Percentiles rank a stretch among this genome's conserved stretches.
phyloP scores from a whole-genome alignment of 1,140 invertebrate genomes.

The Colletes gigas region DNA sequence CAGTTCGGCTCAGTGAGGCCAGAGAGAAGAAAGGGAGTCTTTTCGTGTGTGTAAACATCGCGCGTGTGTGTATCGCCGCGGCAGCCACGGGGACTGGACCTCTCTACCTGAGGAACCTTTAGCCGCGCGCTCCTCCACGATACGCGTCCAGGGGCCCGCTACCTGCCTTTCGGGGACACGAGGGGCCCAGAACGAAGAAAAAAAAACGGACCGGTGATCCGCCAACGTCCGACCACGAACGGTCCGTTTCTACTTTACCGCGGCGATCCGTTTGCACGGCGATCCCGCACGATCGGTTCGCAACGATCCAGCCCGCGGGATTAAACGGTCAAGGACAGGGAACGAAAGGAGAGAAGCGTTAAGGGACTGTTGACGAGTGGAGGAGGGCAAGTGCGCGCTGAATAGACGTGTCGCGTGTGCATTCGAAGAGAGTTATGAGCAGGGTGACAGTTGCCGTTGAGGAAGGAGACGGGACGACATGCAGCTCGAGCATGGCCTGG shows the following conservation, averaged over 20 bases:
- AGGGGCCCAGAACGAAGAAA: not conserved
- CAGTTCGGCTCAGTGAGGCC: slow-evolving; percentile 80
- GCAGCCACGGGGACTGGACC: slow-evolving; percentile 1
- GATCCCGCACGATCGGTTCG: not conserved
- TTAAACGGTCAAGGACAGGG: not conserved
- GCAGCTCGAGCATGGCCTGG: slow-evolving; percentile 37
- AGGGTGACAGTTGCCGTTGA: slow-evolving; percentile 42
- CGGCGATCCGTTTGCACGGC: not conserved
- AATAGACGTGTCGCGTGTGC: slow-evolving; percentile 18
- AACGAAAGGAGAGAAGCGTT: too few species aligned
- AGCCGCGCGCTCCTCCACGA: not conserved
- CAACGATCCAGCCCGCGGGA: not conserved
- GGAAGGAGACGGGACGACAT: slow-evolving; percentile 53
- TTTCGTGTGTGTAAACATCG: slow-evolving; percentile 68
- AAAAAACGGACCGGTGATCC: not conserved
- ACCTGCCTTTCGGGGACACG: slow-evolving; percentile 46
- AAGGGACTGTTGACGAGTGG: not conserved
- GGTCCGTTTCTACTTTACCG: slow-evolving; percentile 21
- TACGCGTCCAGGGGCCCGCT: slow-evolving; percentile 21
- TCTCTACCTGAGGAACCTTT: slow-evolving; percentile 22
- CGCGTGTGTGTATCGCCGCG: slow-evolving; percentile 64
- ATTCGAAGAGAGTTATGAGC: slow-evolving; percentile 41
- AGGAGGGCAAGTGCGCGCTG: slow-evolving; percentile 5
- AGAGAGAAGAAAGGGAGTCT: slow-evolving; percentile 77
- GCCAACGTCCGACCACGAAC: slow-evolving; percentile 34